Evolutionary conservation across 92 coral and sea anemone genomes (phyloP).

Genomic region (Diadumene lineata): DNA sequence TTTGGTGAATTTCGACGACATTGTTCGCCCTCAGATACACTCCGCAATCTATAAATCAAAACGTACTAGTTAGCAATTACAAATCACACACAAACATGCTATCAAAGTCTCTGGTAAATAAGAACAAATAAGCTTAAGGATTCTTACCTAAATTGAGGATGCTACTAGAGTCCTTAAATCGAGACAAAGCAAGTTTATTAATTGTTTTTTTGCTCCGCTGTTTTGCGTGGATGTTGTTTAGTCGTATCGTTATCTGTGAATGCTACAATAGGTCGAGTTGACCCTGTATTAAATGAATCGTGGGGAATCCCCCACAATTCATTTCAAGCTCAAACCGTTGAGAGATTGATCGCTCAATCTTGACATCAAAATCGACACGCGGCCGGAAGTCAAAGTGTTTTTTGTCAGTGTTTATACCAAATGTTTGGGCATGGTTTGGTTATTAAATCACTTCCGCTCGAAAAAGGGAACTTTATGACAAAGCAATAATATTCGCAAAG

Average conservation of each 20-base stretch:
- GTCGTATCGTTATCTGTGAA: too few species aligned
- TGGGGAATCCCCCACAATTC: constrained; percentile 42
- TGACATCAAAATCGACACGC: background rate
- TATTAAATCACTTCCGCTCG: background rate
- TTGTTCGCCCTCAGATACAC: background rate
- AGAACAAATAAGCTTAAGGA: too few species aligned
- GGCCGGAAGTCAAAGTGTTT: too few species aligned
- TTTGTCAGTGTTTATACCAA: too few species aligned
- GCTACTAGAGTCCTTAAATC: too few species aligned
- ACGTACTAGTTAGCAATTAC: background rate
- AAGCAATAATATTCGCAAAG: background rate
- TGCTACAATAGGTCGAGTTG: too few species aligned
- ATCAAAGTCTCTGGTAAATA: too few species aligned
- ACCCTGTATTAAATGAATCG: too few species aligned
- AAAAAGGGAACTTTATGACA: background rate
- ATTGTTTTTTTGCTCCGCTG: too few species aligned
- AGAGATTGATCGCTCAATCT: background rate
- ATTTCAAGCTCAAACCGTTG: constrained; percentile 15
- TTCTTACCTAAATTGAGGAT: too few species aligned
- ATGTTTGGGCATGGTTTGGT: background rate
- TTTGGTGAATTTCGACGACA: constrained; percentile 27
- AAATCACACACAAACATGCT: background rate
- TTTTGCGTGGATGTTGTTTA: too few species aligned
- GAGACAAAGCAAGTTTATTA: too few species aligned
- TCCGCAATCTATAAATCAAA: background rate